Base-by-base conservation (phyloP, 1,140 invertebrate species). In the Mycetomoellerius zeteki region DNA sequence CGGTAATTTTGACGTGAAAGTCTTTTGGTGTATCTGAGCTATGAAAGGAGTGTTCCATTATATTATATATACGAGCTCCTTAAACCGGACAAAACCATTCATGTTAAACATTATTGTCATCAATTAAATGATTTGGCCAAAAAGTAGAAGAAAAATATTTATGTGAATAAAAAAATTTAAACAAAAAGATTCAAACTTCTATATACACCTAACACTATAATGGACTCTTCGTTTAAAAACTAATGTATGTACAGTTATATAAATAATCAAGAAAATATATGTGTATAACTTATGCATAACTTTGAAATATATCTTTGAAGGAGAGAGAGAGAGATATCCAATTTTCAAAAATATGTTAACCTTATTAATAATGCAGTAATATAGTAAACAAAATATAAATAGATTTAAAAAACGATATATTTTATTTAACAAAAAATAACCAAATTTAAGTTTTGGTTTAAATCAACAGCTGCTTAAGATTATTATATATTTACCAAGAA, bases 381-480 rank as follows among this genome's bases (percentile, higher is more conserved):
- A 43, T 69, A 72, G 0, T 54, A 0, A 54, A 72, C 10, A 2
- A 72, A 54, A 16, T 4, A 0, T 8, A 52, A 0, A 52, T 52
- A 52, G 1, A 72, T n/a, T 62, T 30, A 30, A 30, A 30, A 54
- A 52, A 72, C 2, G 1, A 21, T 16, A 56, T 21, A 16, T 33
- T n/a, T 37, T 37, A 12, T 43, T 67, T 47, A 56, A 56, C 6
- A 16, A 33, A 14, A 73, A 56, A 73, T 73, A 56, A 73, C 14
- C n/a, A 73, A 21, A 56, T 73, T 33, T 37, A 16, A 58, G n/a
- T 12, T 73, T 72, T 72, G 1, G 2, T 30, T 73, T 54, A n/a
- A 24, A 73, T n/a, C 50, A 75, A 30, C n/a, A 73, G 14, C 16
- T n/a, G 2, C 5, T 73, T n/a, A 72, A 72, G 14, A 54, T 47